Conservation (phyloP, 53 echinoderm and acorn worm genomes). For the Henricia sp. region DNA sequence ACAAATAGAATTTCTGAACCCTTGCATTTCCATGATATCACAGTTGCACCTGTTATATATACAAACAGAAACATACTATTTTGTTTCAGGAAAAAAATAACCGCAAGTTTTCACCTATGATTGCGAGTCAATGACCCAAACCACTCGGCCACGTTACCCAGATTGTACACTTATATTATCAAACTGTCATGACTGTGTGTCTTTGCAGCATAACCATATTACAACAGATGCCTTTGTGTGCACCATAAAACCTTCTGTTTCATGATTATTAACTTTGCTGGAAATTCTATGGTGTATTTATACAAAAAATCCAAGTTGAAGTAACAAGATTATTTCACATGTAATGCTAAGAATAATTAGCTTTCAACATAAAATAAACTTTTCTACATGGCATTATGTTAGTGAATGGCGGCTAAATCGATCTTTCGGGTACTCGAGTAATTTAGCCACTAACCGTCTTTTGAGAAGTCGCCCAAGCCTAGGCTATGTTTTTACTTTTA, state of each 20-base stretch:
- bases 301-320: no score
- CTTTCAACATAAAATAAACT: no score
- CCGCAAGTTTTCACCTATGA: no score
- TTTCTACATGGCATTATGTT: no score
- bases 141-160: neutral
- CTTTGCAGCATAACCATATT: neutral
- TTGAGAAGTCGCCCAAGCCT: neutral
- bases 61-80: no score
- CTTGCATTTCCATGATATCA: constrained; percentile 84
- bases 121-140: no score
- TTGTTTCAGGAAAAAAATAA: neutral
- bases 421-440: neutral
- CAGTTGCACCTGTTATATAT: constrained; percentile 81
- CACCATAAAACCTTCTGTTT: no score
- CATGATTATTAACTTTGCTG: no score
- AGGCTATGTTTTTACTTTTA: neutral
- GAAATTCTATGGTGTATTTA: no score
- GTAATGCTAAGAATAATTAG: no score
- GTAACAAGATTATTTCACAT: no score
- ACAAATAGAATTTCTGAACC: constrained; percentile 87
- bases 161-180: neutral
- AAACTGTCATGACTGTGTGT: neutral
- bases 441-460: neutral
- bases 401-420: neutral
- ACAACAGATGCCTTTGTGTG: no score